Conservation (phyloP, 2,797 vertebrate genomes). For the Myotis pilosus region DNA sequence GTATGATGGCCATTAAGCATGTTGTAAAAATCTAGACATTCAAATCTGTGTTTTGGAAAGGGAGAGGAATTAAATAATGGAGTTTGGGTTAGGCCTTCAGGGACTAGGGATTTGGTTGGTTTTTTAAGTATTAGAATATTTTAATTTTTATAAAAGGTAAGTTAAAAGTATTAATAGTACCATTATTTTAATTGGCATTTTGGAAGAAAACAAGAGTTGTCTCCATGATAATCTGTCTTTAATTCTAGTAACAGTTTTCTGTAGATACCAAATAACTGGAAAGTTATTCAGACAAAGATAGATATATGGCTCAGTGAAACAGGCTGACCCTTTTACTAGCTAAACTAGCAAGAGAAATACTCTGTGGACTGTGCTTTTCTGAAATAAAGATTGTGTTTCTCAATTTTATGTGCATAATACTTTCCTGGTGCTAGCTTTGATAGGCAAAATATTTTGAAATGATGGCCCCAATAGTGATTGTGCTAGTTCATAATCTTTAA, state of each 20-base stretch:
- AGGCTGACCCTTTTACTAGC: neutral
- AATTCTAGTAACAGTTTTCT: conserved; percentile 46
- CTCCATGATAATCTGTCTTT: conserved; percentile 15
- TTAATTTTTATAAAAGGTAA: conserved; percentile 62
- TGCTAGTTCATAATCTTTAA: conserved; percentile 33
- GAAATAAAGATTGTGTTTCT: conserved; percentile 24
- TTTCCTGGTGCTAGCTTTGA: conserved; percentile 64
- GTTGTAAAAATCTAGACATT: conserved; percentile 26
- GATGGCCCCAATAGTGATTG: conserved; percentile 8
- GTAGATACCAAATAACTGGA: conserved; percentile 45
- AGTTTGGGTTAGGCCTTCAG: conserved; percentile 23
- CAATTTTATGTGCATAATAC: conserved; percentile 24
- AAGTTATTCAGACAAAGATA: neutral
- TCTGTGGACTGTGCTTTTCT: neutral
- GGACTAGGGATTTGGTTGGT: neutral
- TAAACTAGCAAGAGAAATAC: neutral
- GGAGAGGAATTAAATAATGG: neutral
- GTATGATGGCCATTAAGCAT: neutral
- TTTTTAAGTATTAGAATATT: neutral
- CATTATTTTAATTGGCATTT: conserved; percentile 58
- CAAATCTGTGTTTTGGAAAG: conserved; percentile 27
- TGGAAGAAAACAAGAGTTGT: conserved; percentile 14
- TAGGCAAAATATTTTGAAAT: conserved; percentile 47
- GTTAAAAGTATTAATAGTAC: conserved; percentile 15
- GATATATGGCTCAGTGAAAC: neutral